phyloP scores from a whole-genome alignment of 1,140 invertebrate genomes.

The Papilio glaucus region DNA sequence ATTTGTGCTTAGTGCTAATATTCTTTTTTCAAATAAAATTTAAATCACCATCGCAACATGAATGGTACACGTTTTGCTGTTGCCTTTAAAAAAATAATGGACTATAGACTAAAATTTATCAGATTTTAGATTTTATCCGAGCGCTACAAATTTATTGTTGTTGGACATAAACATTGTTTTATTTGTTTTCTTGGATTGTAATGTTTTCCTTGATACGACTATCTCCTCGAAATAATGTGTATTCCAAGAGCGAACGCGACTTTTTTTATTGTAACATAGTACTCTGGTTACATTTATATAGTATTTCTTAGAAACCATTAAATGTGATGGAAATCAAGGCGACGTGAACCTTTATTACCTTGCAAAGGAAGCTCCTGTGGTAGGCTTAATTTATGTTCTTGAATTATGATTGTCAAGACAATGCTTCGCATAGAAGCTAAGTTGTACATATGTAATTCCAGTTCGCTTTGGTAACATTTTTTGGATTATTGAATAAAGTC shows the following conservation, averaged over 20 bases:
- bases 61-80: too few species aligned
- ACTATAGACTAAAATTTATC: background rate
- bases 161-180: slow-evolving; percentile 8
- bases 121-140: background rate
- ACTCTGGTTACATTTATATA: slow-evolving; percentile 2
- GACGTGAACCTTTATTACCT: slow-evolving; percentile 6
- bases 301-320: background rate
- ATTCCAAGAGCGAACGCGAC: slow-evolving; percentile 14
- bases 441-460: too few species aligned
- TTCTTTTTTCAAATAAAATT: too few species aligned
- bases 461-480: too few species aligned
- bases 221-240: slow-evolving; percentile 33
- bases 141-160: background rate
- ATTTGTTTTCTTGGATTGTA: background rate
- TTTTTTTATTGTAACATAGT: slow-evolving; percentile 8
- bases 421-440: too few species aligned
- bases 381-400: background rate
- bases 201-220: slow-evolving; percentile 28
- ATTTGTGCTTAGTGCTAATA: too few species aligned
- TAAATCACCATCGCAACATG: too few species aligned
- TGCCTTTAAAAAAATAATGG: background rate
- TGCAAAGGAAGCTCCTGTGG: background rate
- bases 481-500: too few species aligned
- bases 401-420: too few species aligned
- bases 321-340: slow-evolving; percentile 8